Percentiles rank a stretch among this genome's conserved stretches.
These are phyloP conservation scores for Bufotes viridis DNA, from an alignment of 2,797 vertebrate species.

Conservation along the genomic window DNA sequence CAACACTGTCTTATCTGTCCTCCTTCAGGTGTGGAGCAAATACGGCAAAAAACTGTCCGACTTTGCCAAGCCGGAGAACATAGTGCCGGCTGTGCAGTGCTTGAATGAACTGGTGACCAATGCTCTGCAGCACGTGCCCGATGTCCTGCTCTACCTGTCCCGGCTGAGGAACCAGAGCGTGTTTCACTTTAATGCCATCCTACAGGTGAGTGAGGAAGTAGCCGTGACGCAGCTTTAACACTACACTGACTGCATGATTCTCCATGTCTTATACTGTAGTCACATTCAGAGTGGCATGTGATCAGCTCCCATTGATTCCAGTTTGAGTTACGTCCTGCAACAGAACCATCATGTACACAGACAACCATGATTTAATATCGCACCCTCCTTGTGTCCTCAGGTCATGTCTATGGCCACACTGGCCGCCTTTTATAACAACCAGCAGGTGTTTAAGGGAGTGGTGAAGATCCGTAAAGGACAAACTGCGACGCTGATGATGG, in stretches of 20 bases:
- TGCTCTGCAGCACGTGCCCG: constrained; percentile 87
- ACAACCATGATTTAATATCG: not conserved
- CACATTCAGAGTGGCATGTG: too few relatives aligned
- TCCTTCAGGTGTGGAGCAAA: constrained; percentile 88
- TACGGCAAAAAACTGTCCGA: constrained; percentile 87
- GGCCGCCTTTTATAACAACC: constrained; percentile 94
- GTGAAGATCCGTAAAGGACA: constrained; percentile 98
- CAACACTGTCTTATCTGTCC: not conserved
- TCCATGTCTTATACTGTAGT: too few relatives aligned
- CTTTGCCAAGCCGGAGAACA: constrained; percentile 85
- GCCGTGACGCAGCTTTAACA: not conserved
- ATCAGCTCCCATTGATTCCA: too few relatives aligned
- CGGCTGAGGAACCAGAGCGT: constrained; percentile 93
- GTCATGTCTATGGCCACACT: constrained; percentile 98
- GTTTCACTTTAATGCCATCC: constrained; percentile 98
- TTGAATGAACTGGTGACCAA: constrained; percentile 95
- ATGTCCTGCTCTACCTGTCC: constrained; percentile 89
- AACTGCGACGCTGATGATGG: constrained; percentile 96
- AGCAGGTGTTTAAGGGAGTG: constrained; percentile 90
- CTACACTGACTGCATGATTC: too few relatives aligned
- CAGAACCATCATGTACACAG: too few relatives aligned
- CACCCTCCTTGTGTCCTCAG: constrained; percentile 70
- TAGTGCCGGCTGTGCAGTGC: constrained; percentile 86
- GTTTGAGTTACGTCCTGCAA: too few relatives aligned
- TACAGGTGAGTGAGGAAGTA: constrained; percentile 78